phyloP scores from a whole-genome alignment of 1,140 invertebrate species.

The Cecropterus lyciades region DNA sequence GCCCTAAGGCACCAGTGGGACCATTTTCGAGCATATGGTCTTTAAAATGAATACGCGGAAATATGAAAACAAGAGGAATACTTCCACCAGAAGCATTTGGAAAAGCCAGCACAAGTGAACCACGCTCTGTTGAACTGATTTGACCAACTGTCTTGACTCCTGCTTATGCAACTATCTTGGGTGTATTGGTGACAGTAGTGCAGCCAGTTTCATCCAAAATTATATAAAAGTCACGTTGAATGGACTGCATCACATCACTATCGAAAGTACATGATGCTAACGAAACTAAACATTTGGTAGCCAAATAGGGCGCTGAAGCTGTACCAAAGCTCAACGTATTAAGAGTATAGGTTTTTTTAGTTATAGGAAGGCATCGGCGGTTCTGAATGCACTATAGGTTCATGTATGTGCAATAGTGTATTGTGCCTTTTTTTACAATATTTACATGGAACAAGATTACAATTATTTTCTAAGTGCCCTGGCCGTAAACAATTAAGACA shows the following conservation, averaged over 20 bases:
- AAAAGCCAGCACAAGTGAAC: too few species aligned
- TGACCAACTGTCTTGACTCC: too few species aligned
- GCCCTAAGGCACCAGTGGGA: too few species aligned
- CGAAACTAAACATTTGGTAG: slow-evolving; percentile 53
- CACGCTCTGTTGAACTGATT: too few species aligned
- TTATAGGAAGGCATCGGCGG: not conserved
- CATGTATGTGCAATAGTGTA: slow-evolving; percentile 26
- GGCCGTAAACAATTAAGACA: slow-evolving; percentile 44
- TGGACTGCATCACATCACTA: slow-evolving; percentile 35
- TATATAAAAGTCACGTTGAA: slow-evolving; percentile 72
- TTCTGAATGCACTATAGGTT: not conserved
- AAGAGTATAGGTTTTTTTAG: slow-evolving; percentile 51
- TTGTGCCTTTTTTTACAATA: slow-evolving; percentile 31
- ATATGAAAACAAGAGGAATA: too few species aligned
- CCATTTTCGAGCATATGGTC: too few species aligned
- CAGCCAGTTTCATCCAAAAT: too few species aligned
- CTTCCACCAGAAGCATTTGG: too few species aligned
- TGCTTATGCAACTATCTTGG: too few species aligned
- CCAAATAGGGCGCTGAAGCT: slow-evolving; percentile 59
- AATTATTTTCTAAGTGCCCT: slow-evolving; percentile 36
- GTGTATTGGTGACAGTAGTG: too few species aligned
- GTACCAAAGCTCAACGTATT: slow-evolving; percentile 75
- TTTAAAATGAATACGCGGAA: too few species aligned
- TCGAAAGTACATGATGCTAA: slow-evolving; percentile 38
- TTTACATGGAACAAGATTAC: slow-evolving; percentile 27